Base-by-base conservation (phyloP, 2,888 invertebrate species). In the Melinopterus prodromus region DNA sequence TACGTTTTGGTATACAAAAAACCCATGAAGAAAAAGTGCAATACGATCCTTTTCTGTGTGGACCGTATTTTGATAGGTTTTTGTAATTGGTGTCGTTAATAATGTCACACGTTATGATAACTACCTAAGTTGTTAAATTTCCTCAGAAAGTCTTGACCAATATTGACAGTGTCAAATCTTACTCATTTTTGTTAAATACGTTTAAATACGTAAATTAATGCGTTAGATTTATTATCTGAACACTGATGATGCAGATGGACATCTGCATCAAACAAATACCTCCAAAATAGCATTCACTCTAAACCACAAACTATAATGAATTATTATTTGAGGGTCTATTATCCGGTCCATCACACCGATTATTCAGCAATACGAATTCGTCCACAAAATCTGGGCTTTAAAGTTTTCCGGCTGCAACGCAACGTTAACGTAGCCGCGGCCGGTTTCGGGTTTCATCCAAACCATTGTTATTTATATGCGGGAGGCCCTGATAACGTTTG, bases 381-480 rank as follows among this genome's bases (percentile, higher is more conserved):
- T 53, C 53, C 53, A 53, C 53, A 53, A 53, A 53, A 53, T 53
- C 53, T 53, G 53, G 53, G 53, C 53, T 53, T 53, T 53, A 53
- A 53, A 53, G 9, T 53, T 53, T 53, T 12, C 71, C 71, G 3
- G 71, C n/a, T 53, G 53, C 53, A 53, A 53, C 53, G 53, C 9
- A 53, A 53, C 53, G 53, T 12, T 53, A 53, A 53, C 53, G 53
- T 53, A 53, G 53, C 53, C 9, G 53, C 12, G 53, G 53, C 53
- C 12, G 53, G 53, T 53, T 53, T 53, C 9, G 53, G 12, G 1
- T 53, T 53, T 53, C 53, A 53, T 53, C 53, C 53, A 53, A 12
- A 7, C 53, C 53, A 53, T 53, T 53, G 53, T 53, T 53, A 53
- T 53, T 53, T 53, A 53, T 53, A 53, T 53, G 53, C 53, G 53